Evolutionary conservation across 2,888 invertebrate species (phyloP).

Genomic region (Coecobrya sp.): DNA sequence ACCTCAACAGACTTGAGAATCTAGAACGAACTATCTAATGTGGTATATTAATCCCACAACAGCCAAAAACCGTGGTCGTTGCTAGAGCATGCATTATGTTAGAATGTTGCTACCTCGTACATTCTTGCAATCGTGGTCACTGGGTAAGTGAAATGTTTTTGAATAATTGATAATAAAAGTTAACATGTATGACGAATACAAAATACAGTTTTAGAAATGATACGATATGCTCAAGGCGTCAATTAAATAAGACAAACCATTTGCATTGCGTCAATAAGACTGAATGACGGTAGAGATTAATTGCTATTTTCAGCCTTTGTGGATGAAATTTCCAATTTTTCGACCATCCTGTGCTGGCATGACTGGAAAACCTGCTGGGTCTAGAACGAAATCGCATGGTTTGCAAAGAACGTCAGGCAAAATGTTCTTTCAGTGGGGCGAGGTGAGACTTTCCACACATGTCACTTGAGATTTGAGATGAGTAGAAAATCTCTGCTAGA

Average conservation of each 20-base stretch:
- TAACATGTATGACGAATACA: no score
- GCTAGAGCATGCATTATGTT: conserved; percentile 96
- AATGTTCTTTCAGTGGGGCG: conserved; percentile 99
- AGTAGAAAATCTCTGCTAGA: no score
- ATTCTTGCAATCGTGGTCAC: conserved; percentile 98
- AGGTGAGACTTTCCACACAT: conserved; percentile 89
- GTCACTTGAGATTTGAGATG: neutral
- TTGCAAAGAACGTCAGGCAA: conserved; percentile 97
- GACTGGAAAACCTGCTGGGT: conserved; percentile 84
- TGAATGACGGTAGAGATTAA: no score
- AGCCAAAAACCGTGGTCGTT: conserved; percentile 98
- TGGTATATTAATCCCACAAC: conserved; percentile 65
- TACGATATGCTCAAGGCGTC: no score
- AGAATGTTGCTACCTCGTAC: conserved; percentile 98
- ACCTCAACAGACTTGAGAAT: neutral
- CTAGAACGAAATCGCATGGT: conserved; percentile 89
- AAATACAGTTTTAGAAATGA: no score
- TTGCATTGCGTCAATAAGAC: no score
- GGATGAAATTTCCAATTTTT: conserved; percentile 96
- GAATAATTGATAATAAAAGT: no score
- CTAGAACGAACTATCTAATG: neutral
- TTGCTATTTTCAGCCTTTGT: no score
- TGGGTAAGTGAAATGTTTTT: conserved; percentile 89
- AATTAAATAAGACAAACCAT: no score
- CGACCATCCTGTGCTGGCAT: conserved; percentile 91